Conservation (phyloP, 1,140 invertebrate genomes). For the Sitobion miscanthi region DNA sequence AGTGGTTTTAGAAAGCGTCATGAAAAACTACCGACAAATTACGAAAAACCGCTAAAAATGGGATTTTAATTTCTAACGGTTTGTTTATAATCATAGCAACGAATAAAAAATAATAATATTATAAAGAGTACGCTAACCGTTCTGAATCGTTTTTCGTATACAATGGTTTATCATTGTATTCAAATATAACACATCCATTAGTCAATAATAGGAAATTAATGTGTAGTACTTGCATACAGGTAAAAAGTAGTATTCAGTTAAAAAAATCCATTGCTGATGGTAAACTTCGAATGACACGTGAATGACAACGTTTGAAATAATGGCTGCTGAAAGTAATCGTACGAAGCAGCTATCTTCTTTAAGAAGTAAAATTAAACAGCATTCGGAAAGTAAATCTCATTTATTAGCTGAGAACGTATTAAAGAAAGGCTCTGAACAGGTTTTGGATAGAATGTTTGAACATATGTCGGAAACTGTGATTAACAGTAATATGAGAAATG, state of each 20-base stretch:
- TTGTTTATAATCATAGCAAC: no score
- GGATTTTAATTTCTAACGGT: no score
- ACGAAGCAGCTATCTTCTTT: constrained; percentile 21
- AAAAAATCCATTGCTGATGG: background rate
- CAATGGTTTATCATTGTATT: no score
- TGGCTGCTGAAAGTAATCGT: background rate
- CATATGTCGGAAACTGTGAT: background rate
- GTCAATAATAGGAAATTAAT: background rate
- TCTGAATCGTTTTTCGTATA: no score
- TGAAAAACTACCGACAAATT: no score
- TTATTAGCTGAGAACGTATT: background rate
- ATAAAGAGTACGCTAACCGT: no score
- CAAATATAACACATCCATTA: no score
- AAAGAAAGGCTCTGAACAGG: background rate
- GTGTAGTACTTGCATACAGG: background rate
- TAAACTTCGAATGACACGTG: background rate
- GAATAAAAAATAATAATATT: no score
- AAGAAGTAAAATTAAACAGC: constrained; percentile 44
- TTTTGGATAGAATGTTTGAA: background rate
- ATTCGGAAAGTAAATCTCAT: constrained; percentile 21
- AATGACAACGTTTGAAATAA: constrained; percentile 22
- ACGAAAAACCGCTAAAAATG: no score
- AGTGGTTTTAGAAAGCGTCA: no score
- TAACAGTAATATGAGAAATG: no score
- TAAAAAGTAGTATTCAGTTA: background rate